Conservation (phyloP, 1,140 invertebrate genomes). For the Orchesella cincta region DNA sequence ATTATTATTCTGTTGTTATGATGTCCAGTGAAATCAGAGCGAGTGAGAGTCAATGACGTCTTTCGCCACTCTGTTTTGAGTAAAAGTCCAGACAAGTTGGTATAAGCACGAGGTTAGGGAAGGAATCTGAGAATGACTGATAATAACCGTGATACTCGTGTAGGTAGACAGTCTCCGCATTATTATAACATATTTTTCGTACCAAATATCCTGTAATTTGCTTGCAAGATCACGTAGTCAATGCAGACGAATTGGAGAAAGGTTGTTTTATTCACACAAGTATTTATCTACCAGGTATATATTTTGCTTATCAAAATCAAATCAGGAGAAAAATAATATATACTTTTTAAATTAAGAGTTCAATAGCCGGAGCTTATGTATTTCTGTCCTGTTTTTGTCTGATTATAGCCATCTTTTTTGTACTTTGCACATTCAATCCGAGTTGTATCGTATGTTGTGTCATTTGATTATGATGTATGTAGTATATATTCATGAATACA, state of each 20-base stretch:
- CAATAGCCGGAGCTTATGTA: background rate
- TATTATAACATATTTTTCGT: background rate
- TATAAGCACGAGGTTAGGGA: too few species aligned
- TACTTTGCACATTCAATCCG: too few species aligned
- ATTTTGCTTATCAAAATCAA: too few species aligned
- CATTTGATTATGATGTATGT: too few species aligned
- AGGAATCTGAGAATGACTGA: constrained; percentile 16
- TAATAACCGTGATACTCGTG: background rate
- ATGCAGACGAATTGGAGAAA: background rate
- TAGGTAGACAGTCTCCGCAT: background rate
- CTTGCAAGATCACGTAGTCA: background rate
- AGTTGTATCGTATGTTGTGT: too few species aligned
- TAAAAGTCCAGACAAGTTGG: background rate
- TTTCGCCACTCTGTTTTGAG: background rate
- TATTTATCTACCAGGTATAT: too few species aligned
- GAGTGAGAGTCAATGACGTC: background rate
- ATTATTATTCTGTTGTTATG: too few species aligned
- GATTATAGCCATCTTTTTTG: background rate
- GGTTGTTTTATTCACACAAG: too few species aligned
- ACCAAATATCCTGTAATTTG: background rate
- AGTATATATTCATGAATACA: too few species aligned
- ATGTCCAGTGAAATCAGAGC: too few species aligned
- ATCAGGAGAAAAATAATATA: background rate
- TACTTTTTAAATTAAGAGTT: background rate
- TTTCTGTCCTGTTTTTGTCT: background rate